Conservation (phyloP, 2,797 vertebrate species). For the Syngnathus rostellatus region DNA sequence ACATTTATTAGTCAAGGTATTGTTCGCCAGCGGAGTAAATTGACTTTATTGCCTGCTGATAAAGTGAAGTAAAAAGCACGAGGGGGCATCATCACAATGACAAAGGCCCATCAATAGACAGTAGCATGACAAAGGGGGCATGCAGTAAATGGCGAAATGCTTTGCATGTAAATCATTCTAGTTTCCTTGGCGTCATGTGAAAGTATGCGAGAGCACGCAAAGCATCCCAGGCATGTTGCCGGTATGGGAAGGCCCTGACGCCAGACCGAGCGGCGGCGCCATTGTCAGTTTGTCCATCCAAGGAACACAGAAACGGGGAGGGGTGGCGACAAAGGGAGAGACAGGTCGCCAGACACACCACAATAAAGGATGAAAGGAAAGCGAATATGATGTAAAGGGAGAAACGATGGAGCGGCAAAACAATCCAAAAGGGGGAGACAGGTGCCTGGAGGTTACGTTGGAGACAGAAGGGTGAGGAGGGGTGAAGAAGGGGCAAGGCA, state of each 20-base stretch:
- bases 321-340: slow-evolving; percentile 28
- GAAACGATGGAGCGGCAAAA: slow-evolving; percentile 18
- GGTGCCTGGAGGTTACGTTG: slow-evolving; percentile 51
- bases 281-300: slow-evolving; percentile 45
- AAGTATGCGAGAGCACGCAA: slow-evolving; percentile 49
- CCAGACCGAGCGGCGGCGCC: slow-evolving; percentile 49
- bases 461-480: slow-evolving; percentile 40
- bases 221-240: slow-evolving; percentile 56
- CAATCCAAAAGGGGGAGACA: slow-evolving; percentile 30
- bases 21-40: slow-evolving; percentile 9
- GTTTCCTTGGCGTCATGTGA: slow-evolving; percentile 56
- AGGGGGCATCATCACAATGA: slow-evolving; percentile 35
- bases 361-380: slow-evolving; percentile 27
- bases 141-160: slow-evolving; percentile 39
- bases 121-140: slow-evolving; percentile 41
- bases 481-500: slow-evolving; percentile 42
- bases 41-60: slow-evolving; percentile 30
- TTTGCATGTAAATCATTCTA: slow-evolving; percentile 50
- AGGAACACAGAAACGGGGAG: slow-evolving; percentile 20
- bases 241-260: slow-evolving; percentile 41
- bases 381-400: slow-evolving; percentile 20
- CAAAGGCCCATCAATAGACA: slow-evolving; percentile 42
- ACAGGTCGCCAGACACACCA: slow-evolving; percentile 17
- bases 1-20: slow-evolving; percentile 4
- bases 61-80: slow-evolving; percentile 27